phyloP scores from a whole-genome alignment of 1,140 invertebrate genomes.

The Euglossa dilemma region DNA sequence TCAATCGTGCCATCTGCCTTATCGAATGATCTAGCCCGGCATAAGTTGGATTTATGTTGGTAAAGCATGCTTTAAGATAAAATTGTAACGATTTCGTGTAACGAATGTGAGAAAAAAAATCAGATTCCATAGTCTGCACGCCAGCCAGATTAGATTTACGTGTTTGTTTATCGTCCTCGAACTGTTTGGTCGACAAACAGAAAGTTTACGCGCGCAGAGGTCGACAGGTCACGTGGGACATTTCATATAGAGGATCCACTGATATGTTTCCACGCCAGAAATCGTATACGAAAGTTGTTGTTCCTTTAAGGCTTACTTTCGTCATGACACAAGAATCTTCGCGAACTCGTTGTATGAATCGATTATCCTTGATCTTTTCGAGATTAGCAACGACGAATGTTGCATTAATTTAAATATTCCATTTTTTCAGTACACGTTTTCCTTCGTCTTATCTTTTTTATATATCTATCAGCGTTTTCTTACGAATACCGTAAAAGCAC shows the following conservation, averaged over 20 bases:
- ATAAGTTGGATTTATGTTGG: background rate
- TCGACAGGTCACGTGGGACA: constrained; percentile 44
- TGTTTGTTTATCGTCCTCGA: constrained; percentile 33
- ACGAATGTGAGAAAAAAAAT: background rate
- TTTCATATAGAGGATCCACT: constrained; percentile 14
- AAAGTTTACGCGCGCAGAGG: constrained; percentile 48
- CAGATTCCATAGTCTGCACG: background rate
- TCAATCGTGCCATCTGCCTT: background rate
- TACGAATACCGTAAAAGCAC: background rate
- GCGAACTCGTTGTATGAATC: background rate
- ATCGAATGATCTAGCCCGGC: background rate
- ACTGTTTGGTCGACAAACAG: constrained; percentile 1
- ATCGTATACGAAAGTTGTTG: background rate
- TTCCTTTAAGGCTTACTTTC: constrained; percentile 11
- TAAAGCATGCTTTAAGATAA: background rate
- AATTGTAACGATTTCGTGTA: constrained; percentile 4
- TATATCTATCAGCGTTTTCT: background rate
- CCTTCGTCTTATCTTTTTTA: background rate
- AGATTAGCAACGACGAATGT: background rate
- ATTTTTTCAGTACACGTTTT: background rate
- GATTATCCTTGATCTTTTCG: constrained; percentile 28
- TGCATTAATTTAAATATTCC: background rate
- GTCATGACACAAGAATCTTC: constrained; percentile 12
- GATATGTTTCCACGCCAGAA: background rate
- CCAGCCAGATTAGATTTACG: background rate